Percentiles rank a stretch among this genome's conserved stretches.
These are phyloP conservation scores for Drosophila virilis DNA, from an alignment of 1,140 invertebrate species.

Conservation along the genomic window DNA sequence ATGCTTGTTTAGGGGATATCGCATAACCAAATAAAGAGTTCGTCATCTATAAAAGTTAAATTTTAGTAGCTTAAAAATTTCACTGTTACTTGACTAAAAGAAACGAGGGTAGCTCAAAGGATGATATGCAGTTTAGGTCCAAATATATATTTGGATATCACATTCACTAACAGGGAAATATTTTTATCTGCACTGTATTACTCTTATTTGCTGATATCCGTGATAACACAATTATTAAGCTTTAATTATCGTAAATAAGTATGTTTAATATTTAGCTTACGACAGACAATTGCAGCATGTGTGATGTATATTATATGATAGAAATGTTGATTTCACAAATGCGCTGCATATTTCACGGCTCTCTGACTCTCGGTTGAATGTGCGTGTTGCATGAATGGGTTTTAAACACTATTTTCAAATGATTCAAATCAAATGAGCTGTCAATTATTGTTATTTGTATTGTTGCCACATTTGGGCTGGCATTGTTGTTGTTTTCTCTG, in stretches of 20 bases:
- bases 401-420: slow-evolving; percentile 46
- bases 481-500: slow-evolving; percentile 3
- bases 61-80: too few relatives aligned
- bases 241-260: slow-evolving; percentile 13
- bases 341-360: slow-evolving; percentile 48
- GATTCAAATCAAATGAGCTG: slow-evolving; percentile 65
- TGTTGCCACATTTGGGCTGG: slow-evolving; percentile 11
- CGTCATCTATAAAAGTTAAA: too few relatives aligned
- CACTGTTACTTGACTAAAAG: too few relatives aligned
- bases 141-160: too few relatives aligned
- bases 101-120: too few relatives aligned
- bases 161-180: too few relatives aligned
- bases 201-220: neutral
- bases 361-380: slow-evolving; percentile 7
- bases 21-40: too few relatives aligned
- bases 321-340: slow-evolving; percentile 35
- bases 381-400: slow-evolving; percentile 15
- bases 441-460: slow-evolving; percentile 51
- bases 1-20: too few relatives aligned
- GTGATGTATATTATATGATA: slow-evolving; percentile 1
- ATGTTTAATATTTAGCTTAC: slow-evolving; percentile 32
- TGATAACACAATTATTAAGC: neutral
- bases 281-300: slow-evolving; percentile 3
- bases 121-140: too few relatives aligned
- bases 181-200: too few relatives aligned